Evolutionary conservation across 2,888 invertebrate genomes (phyloP).

Genomic region (Troides helena): DNA sequence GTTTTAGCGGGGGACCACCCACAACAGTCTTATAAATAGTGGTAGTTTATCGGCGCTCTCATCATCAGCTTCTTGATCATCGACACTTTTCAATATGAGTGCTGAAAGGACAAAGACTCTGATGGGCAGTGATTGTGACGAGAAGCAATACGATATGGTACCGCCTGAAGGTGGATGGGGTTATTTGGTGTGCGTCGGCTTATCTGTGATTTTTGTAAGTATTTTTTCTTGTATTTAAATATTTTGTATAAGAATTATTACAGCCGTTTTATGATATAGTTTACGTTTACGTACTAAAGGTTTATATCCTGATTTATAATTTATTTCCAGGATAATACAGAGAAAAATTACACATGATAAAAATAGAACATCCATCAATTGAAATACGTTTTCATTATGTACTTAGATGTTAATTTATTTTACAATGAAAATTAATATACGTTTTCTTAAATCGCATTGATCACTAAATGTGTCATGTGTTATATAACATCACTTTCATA

Average conservation of each 20-base stretch:
- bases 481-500: no score
- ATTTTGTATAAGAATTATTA: background rate
- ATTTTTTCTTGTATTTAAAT: constrained; percentile 21
- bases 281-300: no score
- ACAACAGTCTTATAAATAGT: constrained; percentile 44
- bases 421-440: no score
- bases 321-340: no score
- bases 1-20: constrained; percentile 58
- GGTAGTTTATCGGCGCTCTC: constrained; percentile 32
- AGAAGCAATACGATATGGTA: constrained; percentile 63
- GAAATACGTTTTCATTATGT: no score
- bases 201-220: constrained; percentile 85
- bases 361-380: no score
- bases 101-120: constrained; percentile 46
- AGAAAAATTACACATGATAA: no score
- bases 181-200: constrained; percentile 83
- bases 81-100: constrained; percentile 44
- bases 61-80: constrained; percentile 30
- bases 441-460: no score
- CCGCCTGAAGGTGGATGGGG: constrained; percentile 88
- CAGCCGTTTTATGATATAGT: background rate
- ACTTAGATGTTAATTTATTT: no score
- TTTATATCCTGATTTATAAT: no score
- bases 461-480: no score
- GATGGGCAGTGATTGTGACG: constrained; percentile 51